Evolutionary conservation across 2,797 vertebrate species (phyloP).

Genomic region (Sternarchorhynchus goeldii): DNA sequence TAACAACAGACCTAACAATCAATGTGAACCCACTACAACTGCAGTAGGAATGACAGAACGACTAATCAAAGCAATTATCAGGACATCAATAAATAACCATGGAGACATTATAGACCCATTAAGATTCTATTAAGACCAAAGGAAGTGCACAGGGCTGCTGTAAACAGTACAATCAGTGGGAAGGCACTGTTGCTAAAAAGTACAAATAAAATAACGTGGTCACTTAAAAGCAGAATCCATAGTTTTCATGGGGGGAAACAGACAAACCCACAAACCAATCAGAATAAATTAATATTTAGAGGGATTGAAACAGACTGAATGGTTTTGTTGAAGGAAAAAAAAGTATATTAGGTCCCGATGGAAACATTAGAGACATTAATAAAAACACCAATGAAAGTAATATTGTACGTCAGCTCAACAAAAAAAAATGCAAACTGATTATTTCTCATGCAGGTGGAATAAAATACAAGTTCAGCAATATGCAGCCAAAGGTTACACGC

Average conservation of each 20-base stretch:
- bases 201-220: not conserved
- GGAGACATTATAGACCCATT: not conserved
- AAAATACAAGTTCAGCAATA: not conserved
- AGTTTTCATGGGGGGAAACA: not conserved
- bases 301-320: not conserved
- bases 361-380: not conserved
- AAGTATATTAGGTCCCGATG: not conserved
- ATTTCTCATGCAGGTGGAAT: not conserved
- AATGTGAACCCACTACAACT: constrained; percentile 21
- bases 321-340: not conserved
- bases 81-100: not conserved
- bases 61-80: not conserved
- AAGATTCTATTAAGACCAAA: not conserved
- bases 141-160: not conserved
- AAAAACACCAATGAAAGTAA: not conserved
- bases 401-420: not conserved
- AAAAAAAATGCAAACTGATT: not conserved
- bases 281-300: not conserved
- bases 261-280: not conserved
- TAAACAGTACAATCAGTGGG: not conserved
- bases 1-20: not conserved
- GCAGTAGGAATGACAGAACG: constrained; percentile 9
- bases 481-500: not conserved
- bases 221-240: constrained; percentile 8
- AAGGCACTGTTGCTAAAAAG: not conserved